Percentiles rank a stretch among this genome's conserved stretches.
These are phyloP conservation scores for Lepas anatifera DNA, from an alignment of 2,888 invertebrate species.

Conservation along the genomic window DNA sequence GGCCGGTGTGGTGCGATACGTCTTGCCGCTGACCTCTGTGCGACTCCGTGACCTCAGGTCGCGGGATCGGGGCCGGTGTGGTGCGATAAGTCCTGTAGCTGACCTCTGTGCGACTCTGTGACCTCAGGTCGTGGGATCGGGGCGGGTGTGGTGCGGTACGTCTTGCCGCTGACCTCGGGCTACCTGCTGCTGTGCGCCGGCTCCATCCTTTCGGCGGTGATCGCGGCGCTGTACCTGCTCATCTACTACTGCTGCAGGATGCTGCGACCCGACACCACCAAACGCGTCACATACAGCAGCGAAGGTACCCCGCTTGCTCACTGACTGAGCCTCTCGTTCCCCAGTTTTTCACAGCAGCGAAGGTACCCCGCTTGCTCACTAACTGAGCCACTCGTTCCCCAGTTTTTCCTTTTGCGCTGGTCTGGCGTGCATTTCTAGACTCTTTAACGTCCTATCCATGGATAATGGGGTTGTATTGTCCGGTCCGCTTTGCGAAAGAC, in stretches of 20 bases:
- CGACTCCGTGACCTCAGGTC: background rate
- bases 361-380: too few species aligned
- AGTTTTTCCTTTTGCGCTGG: too few species aligned
- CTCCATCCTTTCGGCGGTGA: constrained; percentile 47
- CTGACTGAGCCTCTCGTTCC: too few species aligned
- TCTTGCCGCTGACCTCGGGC: background rate
- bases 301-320: too few species aligned
- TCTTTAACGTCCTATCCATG: too few species aligned
- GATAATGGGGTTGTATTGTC: too few species aligned
- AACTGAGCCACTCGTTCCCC: too few species aligned
- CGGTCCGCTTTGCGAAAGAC: too few species aligned
- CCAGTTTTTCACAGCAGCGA: too few species aligned
- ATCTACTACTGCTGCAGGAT: constrained; percentile 44
- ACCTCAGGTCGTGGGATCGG: background rate
- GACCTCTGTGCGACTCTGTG: background rate
- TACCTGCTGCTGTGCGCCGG: constrained; percentile 28
- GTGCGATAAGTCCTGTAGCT: background rate
- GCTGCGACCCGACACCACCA: background rate
- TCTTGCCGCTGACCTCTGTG: background rate
- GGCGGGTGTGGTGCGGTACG: background rate
- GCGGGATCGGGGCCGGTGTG: too few species aligned
- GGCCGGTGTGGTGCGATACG: background rate
- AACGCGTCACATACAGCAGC: background rate
- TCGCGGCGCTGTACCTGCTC: constrained; percentile 54
- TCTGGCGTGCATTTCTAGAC: too few species aligned